Conservation (phyloP, 2,113 vertebrate genomes). For the Coptodon rendalli region DNA sequence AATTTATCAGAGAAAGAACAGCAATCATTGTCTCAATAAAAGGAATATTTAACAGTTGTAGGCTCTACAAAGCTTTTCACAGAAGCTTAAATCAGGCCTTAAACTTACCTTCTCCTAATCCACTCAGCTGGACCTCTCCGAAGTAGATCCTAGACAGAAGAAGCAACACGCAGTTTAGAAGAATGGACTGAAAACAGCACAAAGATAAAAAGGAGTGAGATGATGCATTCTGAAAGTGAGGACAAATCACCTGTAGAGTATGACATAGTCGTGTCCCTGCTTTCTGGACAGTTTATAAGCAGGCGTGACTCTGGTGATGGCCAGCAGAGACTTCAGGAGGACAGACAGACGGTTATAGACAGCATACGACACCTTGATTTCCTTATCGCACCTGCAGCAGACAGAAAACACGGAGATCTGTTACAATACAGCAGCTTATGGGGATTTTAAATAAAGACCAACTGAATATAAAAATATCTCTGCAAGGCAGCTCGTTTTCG, state of each 20-base stretch:
- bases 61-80: not conserved
- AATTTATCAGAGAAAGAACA: not conserved
- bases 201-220: not conserved
- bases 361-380: constrained; percentile 97
- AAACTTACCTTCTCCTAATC: constrained; percentile 91
- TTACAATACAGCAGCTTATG: not conserved
- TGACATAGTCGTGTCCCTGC: constrained; percentile 98
- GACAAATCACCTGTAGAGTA: constrained; percentile 88
- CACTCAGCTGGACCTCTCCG: constrained; percentile 94
- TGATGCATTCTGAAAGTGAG: not conserved
- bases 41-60: not conserved
- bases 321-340: constrained; percentile 94
- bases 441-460: not conserved
- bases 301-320: constrained; percentile 95
- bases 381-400: constrained; percentile 87
- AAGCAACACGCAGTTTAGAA: not conserved
- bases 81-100: not conserved
- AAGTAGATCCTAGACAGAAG: constrained; percentile 87
- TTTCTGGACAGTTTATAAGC: constrained; percentile 96
- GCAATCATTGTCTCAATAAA: not conserved
- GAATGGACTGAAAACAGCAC: not conserved
- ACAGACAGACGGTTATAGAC: constrained; percentile 98
- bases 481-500: not conserved
- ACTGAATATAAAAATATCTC: not conserved
- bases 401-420: not conserved